Percentiles rank a stretch among this genome's conserved stretches.
Conservation (phyloP, 2,113 vertebrate genomes). For the Spheniscus mendiculus region DNA sequence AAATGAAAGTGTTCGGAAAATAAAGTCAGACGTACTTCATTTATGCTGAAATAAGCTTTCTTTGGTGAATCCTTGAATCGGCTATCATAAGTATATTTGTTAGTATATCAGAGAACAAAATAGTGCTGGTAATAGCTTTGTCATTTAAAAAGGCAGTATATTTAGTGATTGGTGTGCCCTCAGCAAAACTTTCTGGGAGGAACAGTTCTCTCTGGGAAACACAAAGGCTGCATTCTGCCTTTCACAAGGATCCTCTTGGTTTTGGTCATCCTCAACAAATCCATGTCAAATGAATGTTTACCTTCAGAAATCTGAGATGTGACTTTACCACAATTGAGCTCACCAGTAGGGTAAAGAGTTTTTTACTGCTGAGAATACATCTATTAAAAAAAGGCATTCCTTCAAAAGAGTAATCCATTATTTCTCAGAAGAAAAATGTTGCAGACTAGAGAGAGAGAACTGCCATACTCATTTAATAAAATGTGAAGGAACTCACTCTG, state of each 20-base stretch:
- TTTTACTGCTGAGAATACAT: not conserved
- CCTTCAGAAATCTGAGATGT: slow-evolving; percentile 14
- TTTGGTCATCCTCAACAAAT: not conserved
- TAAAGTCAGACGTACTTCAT: not conserved
- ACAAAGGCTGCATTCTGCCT: slow-evolving; percentile 11
- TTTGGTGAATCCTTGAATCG: not conserved
- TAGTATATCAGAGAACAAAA: not conserved
- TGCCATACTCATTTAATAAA: not conserved
- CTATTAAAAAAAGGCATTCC: not conserved
- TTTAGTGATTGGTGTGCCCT: not conserved
- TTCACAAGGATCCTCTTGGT: slow-evolving; percentile 9
- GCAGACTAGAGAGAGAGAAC: not conserved
- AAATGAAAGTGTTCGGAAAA: not conserved
- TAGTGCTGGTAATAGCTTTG: not conserved
- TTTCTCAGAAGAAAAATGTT: not conserved
- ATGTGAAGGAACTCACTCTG: not conserved
- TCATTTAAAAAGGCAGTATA: not conserved
- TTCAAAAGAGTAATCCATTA: not conserved
- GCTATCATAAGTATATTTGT: not conserved
- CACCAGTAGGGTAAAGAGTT: not conserved
- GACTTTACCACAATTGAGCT: not conserved
- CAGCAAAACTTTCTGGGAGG: not conserved
- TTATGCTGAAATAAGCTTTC: not conserved
- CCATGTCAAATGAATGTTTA: not conserved
- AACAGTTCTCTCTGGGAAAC: not conserved